phyloP scores from a whole-genome alignment of 2,797 vertebrate species.

The Peromyscus attwateri region DNA sequence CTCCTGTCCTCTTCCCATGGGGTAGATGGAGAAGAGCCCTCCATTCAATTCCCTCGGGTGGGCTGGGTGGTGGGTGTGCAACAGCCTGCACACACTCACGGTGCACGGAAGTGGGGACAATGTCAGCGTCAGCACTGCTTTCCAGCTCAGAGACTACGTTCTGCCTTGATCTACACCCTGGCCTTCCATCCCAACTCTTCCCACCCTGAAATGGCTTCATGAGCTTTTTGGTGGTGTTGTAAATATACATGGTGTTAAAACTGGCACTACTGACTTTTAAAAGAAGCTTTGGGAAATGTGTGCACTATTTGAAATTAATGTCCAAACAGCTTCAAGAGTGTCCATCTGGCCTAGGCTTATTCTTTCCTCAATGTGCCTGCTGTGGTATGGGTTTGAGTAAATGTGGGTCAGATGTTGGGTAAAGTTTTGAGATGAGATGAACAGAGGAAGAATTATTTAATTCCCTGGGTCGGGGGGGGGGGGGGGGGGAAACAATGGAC shows the following conservation, averaged over 20 bases:
- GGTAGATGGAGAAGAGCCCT: not conserved
- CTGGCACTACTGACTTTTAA: not conserved
- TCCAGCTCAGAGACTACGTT: too few species aligned
- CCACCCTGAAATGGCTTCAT: fast-evolving
- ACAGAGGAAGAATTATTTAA: too few species aligned
- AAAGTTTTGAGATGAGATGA: not conserved
- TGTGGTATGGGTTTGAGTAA: too few species aligned
- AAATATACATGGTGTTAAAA: not conserved
- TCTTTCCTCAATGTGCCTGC: not conserved
- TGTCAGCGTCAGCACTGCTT: fast-evolving
- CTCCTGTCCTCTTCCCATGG: not conserved
- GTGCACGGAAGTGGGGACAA: fast-evolving
- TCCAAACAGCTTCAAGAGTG: not conserved
- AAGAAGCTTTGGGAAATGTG: not conserved
- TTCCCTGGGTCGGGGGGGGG: fast-evolving
- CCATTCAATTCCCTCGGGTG: not conserved
- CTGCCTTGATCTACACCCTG: fast-evolving
- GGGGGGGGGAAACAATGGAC: fast-evolving
- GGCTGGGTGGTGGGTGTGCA: fast-evolving
- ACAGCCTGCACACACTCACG: not conserved
- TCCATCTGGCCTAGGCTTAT: fast-evolving
- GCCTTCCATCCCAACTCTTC: not conserved
- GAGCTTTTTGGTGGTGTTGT: fast-evolving
- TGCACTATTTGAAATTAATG: not conserved
- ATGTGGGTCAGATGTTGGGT: too few species aligned